phyloP scores from a whole-genome alignment of 2,888 invertebrate genomes.

The Leptinotarsa tumamoca region DNA sequence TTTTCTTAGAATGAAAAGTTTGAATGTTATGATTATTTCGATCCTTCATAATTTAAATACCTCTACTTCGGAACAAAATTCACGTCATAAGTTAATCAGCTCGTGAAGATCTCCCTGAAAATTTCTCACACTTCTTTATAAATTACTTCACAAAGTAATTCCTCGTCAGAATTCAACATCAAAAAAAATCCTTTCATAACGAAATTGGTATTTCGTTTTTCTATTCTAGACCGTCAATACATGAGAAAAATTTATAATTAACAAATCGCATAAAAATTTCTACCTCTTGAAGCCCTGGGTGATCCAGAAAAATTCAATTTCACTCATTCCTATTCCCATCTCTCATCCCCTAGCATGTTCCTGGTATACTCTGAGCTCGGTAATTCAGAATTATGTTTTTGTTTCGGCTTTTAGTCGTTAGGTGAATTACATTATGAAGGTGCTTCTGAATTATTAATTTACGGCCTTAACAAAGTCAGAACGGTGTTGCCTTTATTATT shows the following conservation, averaged over 20 bases:
- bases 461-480: neutral
- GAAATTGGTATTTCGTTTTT: neutral
- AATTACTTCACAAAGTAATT: neutral
- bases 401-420: neutral
- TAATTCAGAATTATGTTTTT: constrained; percentile 11
- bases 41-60: too few relatives aligned
- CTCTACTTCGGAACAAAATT: neutral
- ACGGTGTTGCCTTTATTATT: neutral
- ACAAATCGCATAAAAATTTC: neutral
- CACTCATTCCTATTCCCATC: neutral
- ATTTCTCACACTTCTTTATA: neutral
- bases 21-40: too few relatives aligned
- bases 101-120: too few relatives aligned
- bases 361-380: neutral
- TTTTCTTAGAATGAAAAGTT: too few relatives aligned
- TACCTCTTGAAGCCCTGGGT: neutral
- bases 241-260: neutral
- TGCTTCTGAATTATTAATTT: constrained; percentile 3
- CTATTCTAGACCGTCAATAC: neutral
- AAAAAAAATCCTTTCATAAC: neutral
- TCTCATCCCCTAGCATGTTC: neutral
- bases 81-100: too few relatives aligned
- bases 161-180: neutral
- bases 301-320: constrained; percentile 5
- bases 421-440: neutral